These are phyloP conservation scores for Esox masquinongy DNA, from an alignment of 2,797 vertebrate genomes.

Conservation along the genomic window DNA sequence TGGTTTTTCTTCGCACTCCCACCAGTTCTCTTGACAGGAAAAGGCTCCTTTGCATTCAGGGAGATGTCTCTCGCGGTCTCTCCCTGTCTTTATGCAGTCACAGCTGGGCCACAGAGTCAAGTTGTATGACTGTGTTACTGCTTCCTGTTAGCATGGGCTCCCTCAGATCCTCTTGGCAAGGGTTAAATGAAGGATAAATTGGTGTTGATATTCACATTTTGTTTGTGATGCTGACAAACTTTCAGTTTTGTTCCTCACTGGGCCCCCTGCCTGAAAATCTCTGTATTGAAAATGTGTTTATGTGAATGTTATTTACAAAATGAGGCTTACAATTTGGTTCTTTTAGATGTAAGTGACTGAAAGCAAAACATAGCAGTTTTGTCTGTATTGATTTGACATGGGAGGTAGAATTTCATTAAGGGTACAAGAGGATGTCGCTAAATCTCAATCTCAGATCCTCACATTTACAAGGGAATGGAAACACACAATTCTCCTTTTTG, in stretches of 20 bases:
- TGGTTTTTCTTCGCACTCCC: background rate
- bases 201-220: slow-evolving; percentile 38
- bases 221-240: background rate
- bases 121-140: background rate
- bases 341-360: slow-evolving; percentile 16
- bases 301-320: slow-evolving; percentile 3
- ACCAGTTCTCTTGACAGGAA: slow-evolving; percentile 59
- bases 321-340: background rate
- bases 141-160: background rate
- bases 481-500: background rate
- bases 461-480: background rate
- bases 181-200: slow-evolving; percentile 39
- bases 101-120: slow-evolving; percentile 61
- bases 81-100: slow-evolving; percentile 64
- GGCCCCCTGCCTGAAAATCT: background rate
- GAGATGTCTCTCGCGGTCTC: slow-evolving; percentile 45
- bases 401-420: background rate
- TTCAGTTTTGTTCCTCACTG: background rate
- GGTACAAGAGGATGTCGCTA: slow-evolving; percentile 11
- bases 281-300: slow-evolving; percentile 1
- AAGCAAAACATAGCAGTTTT: slow-evolving; percentile 16
- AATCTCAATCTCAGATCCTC: slow-evolving; percentile 21
- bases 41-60: slow-evolving; percentile 64
- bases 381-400: background rate
- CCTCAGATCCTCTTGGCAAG: slow-evolving; percentile 5